Conservation (phyloP, 2,797 vertebrate species). For the Halcyon chelicuti region DNA sequence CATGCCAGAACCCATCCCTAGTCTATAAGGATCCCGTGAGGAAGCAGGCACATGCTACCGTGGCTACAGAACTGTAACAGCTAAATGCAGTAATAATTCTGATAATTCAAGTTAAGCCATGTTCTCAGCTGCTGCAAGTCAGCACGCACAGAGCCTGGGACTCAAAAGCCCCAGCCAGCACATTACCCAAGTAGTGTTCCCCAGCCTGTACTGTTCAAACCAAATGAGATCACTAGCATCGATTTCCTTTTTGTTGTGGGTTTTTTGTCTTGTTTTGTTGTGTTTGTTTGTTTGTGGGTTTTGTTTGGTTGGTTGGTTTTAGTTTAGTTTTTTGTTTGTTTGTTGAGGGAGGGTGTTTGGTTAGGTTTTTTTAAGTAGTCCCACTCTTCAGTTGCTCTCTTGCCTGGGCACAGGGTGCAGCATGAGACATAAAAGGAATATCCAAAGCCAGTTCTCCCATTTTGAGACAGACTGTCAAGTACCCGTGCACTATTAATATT, state of each 20-base stretch:
- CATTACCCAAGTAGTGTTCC: not conserved
- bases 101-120: accelerated
- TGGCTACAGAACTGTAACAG: not conserved
- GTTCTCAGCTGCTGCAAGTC: not conserved
- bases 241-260: not conserved
- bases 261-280: not conserved
- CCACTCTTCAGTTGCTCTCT: not conserved
- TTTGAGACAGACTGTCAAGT: not conserved
- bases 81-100: not conserved
- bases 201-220: not conserved
- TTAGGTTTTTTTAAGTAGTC: not conserved
- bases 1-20: not conserved
- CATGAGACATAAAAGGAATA: not conserved
- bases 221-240: not conserved
- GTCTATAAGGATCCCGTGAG: not conserved
- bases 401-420: not conserved
- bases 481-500: not conserved
- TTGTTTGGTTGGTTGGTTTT: not conserved
- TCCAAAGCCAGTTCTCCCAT: not conserved
- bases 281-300: not conserved
- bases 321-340: not conserved
- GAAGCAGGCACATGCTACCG: not conserved
- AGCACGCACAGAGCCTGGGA: not conserved
- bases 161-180: not conserved
- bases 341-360: not conserved